Conservation (phyloP, 2,113 vertebrate species). For the Siphamia tubifer region DNA sequence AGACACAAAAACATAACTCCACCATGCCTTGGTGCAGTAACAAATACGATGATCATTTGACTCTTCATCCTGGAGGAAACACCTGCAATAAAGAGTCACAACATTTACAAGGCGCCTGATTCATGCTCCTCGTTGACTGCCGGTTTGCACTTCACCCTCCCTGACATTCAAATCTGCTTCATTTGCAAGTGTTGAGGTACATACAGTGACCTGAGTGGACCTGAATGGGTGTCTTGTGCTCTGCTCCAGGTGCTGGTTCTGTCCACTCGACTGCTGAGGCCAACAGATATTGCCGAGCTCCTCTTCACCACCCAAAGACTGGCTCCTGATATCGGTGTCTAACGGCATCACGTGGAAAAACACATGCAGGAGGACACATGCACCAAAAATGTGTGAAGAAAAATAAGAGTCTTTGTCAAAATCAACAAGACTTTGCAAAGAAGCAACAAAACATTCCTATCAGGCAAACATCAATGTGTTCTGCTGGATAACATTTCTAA, state of each 20-base stretch:
- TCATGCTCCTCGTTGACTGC: not conserved
- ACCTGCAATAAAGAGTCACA: not conserved
- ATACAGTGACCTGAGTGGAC: not conserved
- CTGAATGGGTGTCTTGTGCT: not conserved
- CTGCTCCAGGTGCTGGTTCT: slow-evolving; percentile 86
- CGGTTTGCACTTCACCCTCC: not conserved
- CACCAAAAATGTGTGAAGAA: not conserved
- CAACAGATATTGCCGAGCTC: slow-evolving; percentile 82
- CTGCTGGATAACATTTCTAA: not conserved
- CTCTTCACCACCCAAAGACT: slow-evolving; percentile 84
- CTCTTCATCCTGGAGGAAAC: not conserved
- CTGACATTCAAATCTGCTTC: not conserved
- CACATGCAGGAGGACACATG: not conserved
- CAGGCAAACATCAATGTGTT: not conserved
- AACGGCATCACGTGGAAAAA: slow-evolving; percentile 19
- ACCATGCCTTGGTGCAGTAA: too few species aligned
- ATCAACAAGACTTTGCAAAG: not conserved
- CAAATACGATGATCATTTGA: too few species aligned
- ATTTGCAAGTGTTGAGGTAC: not conserved
- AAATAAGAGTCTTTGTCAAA: not conserved
- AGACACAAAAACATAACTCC: too few species aligned
- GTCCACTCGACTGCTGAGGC: slow-evolving; percentile 87
- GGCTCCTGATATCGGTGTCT: slow-evolving; percentile 82
- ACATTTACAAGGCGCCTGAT: not conserved
- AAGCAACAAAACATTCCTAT: slow-evolving; percentile 20